A percentile compares a stretch with the other conserved stretches of the same genome.
Conservation (phyloP, 2,888 invertebrate species). For the Ophioninae sp. region DNA sequence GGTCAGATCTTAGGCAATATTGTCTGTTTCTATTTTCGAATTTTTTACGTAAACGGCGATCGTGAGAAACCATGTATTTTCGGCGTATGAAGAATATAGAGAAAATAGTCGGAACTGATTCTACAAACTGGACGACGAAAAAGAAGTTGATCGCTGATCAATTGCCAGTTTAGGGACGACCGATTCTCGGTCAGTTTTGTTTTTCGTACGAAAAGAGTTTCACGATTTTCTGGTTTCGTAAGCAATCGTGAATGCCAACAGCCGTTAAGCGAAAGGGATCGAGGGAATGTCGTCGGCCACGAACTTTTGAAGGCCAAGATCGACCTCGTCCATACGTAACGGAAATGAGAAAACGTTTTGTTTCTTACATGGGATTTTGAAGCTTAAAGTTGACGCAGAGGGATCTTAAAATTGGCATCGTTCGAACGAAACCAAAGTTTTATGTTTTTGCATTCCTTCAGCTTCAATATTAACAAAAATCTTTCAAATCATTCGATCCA, state of each 20-base stretch:
- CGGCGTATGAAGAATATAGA: not conserved
- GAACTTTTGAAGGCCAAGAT: constrained; percentile 42
- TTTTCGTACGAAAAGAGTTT: constrained; percentile 26
- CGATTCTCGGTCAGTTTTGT: not conserved
- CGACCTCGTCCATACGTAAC: constrained; percentile 21
- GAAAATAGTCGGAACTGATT: not conserved
- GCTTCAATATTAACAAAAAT: not conserved
- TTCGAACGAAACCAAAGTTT: not conserved
- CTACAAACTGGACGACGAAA: not conserved
- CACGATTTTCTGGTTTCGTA: constrained; percentile 14
- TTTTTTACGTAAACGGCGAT: too few species aligned
- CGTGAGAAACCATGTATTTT: too few species aligned
- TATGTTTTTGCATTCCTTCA: not conserved
- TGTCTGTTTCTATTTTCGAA: too few species aligned
- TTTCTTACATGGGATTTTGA: not conserved
- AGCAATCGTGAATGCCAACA: constrained; percentile 11
- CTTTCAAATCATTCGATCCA: too few species aligned
- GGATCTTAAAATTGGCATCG: not conserved
- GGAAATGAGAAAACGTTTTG: constrained; percentile 2
- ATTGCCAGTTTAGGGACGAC: constrained; percentile 5
- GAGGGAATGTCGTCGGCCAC: constrained; percentile 33
- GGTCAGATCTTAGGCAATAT: too few species aligned
- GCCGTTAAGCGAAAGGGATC: constrained; percentile 42
- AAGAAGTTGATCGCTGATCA: not conserved
- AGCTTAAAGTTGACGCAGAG: not conserved